Base-by-base conservation (phyloP, 2,113 vertebrate species). In the Oncorhynchus clarkii region DNA sequence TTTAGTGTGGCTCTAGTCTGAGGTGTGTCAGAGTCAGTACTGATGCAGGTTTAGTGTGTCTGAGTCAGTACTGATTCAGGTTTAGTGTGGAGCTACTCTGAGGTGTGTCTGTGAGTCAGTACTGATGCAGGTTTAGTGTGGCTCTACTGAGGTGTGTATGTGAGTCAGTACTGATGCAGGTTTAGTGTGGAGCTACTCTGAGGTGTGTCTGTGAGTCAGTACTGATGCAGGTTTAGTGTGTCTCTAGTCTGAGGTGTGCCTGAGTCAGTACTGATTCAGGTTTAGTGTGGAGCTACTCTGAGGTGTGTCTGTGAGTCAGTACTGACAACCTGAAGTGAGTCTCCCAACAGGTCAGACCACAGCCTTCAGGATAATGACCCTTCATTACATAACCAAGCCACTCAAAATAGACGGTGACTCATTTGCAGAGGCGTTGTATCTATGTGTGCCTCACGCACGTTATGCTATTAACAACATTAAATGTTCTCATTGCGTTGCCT, bases 181-280 rank as follows among this genome's bases (percentile, higher is more conserved):
- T 39, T 29, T 14, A 62, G 45, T 65, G 16, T 70, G 75, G 64
- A 76, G 68, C 74, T 67, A 75, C 71, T 60, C 70, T 51, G 13
- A 78, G 78, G 79, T 84, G 80, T 74, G 79, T 57, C 34, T 39
- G 34, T 39, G 34, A 39, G 39, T 39, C 39, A 39, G 39, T 39
- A 39, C 8, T 39, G 39, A 39, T 34, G 5, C 4, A 34, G 31
- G 39, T 39, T 8, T 31, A 31, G 29, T 31, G 29, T 5, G 29
- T 1, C 1, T 1, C 29, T 31, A 31, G 1, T 31, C 29, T 31
- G 29, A 31, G 4, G 29, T 31, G 29, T 31, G 29, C 5, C 29
- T 31, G 29, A 72, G 69, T 39, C 39, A 39, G 34, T 39, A n/a
- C 2, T 64, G 68, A 31, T 54, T 22, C 5, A 26, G 62, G 22